Evolutionary conservation across 2,888 invertebrate species (phyloP).

Genomic region (Rhorus exstirpatorius): DNA sequence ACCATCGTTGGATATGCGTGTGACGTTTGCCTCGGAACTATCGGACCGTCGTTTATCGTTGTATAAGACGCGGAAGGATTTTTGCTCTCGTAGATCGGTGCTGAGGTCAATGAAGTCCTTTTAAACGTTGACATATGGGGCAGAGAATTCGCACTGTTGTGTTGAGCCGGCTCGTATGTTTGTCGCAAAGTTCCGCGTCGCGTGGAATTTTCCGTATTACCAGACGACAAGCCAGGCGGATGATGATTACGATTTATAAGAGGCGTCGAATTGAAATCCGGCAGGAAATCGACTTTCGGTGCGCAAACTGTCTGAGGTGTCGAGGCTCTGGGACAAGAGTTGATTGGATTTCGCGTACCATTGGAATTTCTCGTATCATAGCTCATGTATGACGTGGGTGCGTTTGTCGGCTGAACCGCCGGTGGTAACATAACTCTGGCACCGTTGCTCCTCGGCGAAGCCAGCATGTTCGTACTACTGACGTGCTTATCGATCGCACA

Average conservation of each 20-base stretch:
- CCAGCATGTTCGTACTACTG: slow-evolving; percentile 74
- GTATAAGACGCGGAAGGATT: slow-evolving; percentile 67
- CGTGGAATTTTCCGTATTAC: slow-evolving; percentile 69
- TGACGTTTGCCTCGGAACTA: slow-evolving; percentile 57
- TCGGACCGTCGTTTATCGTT: slow-evolving; percentile 50
- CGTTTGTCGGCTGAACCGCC: slow-evolving; percentile 78
- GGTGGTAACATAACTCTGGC: slow-evolving; percentile 78
- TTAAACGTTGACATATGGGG: slow-evolving; percentile 83
- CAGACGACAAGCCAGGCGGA: slow-evolving; percentile 61
- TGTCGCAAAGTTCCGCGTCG: slow-evolving; percentile 76
- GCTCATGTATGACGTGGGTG: slow-evolving; percentile 73
- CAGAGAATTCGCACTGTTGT: slow-evolving; percentile 76
- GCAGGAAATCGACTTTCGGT: slow-evolving; percentile 93
- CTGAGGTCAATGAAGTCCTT: slow-evolving; percentile 79
- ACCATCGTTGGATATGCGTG: slow-evolving; percentile 75
- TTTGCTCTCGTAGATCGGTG: slow-evolving; percentile 74
- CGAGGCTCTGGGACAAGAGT: slow-evolving; percentile 69
- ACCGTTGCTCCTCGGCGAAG: slow-evolving; percentile 72
- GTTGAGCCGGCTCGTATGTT: slow-evolving; percentile 75
- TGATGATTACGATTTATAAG: slow-evolving; percentile 76
- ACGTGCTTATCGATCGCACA: slow-evolving; percentile 75
- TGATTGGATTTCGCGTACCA: slow-evolving; percentile 71
- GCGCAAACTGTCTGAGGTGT: slow-evolving; percentile 86
- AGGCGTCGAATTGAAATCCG: slow-evolving; percentile 89
- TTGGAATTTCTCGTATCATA: slow-evolving; percentile 73